Evolutionary conservation across 2,888 invertebrate species (phyloP), one percentile per base, ranked within the genome.

Genomic region (Hemistola chrysoprasaria): DNA sequence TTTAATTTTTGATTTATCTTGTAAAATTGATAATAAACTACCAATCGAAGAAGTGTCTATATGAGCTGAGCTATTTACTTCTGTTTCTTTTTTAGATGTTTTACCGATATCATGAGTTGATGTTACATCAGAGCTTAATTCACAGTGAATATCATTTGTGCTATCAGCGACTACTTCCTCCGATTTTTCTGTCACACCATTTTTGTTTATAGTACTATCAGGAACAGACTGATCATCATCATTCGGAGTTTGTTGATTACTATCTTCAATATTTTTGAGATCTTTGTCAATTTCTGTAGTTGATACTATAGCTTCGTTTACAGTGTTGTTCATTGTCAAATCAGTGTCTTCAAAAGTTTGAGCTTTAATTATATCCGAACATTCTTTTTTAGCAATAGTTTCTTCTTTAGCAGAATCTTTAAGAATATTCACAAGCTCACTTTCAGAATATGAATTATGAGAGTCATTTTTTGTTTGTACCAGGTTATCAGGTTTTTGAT

Each of bases 1-100:
- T 56, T 90, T 80, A 25, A 91, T 78, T 71, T 89, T 90, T 1
- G 81, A 69, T 60, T 90, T 90, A 53, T 87, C 78, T 67, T 87
- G 72, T 47, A 90, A 65, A 33, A 90, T 71, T 20, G 81, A 81
- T 23, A 81, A 50, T 35, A 84, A 58, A 58, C 62, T 82, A 22
- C 68, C 78, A 38, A 86, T 63, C n/a, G 77, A 68, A 2, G 69
- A 44, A 10, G 47, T 38, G 22, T 70, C 63, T 51, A 59, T 62
- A 8, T 43, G 49, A 4, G 57, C 49, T 9, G 61, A 41, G 21
- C 16, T 39, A 26, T 34, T 34, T 11, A 8, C 5, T 6, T 38
- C 22, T 4, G 26, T 10, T 8, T 38, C 38, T 22, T 25, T 38
- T 25, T 34, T 38, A 44, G 32, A 48, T n/a, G 56, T 23, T 29